These are phyloP conservation scores for Phalacrocorax carbo DNA, from an alignment of 2,113 vertebrate genomes.

Conservation along the genomic window DNA sequence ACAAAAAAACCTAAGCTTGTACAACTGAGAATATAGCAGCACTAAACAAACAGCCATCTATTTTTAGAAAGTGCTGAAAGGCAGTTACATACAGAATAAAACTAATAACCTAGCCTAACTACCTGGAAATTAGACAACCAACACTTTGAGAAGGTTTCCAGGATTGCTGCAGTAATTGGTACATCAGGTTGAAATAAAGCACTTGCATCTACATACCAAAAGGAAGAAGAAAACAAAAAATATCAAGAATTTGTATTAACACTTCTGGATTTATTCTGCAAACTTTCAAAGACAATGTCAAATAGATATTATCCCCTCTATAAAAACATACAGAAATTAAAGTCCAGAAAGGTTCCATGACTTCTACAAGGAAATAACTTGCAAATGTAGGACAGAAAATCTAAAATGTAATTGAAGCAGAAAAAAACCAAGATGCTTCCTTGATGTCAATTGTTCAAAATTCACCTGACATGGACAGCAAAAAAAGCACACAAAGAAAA, in stretches of 20 bases:
- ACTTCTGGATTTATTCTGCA: not conserved
- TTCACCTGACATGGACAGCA: not conserved
- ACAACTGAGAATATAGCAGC: not conserved
- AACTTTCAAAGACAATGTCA: not conserved
- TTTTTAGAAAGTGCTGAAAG: conserved; percentile 11
- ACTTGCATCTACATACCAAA: not conserved
- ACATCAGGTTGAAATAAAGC: not conserved
- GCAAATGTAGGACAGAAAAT: not conserved
- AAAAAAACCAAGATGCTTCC: not conserved
- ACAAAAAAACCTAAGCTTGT: not conserved
- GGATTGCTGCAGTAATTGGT: not conserved
- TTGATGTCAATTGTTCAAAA: not conserved
- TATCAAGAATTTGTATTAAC: not conserved
- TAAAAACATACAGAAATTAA: not conserved
- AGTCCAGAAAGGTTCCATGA: not conserved
- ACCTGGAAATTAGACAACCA: conserved; percentile 15
- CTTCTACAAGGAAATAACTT: not conserved
- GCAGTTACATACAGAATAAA: not conserved
- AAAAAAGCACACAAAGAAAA: not conserved
- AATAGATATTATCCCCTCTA: not conserved
- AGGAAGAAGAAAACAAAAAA: not conserved
- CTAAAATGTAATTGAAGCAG: not conserved
- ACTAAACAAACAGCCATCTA: not conserved
- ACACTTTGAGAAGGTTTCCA: not conserved
- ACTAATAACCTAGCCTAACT: not conserved